Conservation (phyloP, 2,113 vertebrate species). For the Naja naja region DNA sequence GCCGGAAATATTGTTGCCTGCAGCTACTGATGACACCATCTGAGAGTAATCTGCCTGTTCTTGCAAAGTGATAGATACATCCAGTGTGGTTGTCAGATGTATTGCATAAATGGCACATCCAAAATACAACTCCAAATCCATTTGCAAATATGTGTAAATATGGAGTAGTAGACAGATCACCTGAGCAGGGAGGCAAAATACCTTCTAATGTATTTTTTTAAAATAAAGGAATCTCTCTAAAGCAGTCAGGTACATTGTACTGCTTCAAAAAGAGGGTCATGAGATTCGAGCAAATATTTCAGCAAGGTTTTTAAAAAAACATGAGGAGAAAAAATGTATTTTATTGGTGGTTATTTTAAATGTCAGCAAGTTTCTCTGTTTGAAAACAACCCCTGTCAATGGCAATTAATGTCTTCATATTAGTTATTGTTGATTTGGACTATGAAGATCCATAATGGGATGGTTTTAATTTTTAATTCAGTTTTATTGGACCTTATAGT, state of each 20-base stretch:
- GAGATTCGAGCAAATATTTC: background rate
- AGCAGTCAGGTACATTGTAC: background rate
- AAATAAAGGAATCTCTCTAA: background rate
- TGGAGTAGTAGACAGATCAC: background rate
- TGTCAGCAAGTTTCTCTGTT: background rate
- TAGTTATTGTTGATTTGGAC: background rate
- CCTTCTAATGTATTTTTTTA: background rate
- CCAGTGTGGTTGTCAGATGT: background rate
- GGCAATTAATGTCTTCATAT: background rate
- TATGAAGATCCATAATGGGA: conserved; percentile 34
- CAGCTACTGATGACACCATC: background rate
- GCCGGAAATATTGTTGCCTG: background rate
- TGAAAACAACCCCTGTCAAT: background rate
- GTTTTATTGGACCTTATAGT: too few relatives aligned
- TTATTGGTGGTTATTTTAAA: background rate
- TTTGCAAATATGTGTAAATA: background rate
- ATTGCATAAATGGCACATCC: background rate
- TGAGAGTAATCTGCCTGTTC: background rate
- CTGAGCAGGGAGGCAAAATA: background rate
- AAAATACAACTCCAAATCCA: background rate
- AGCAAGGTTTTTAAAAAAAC: background rate
- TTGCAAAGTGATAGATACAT: background rate
- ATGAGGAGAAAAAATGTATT: background rate
- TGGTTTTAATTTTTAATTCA: too few relatives aligned
- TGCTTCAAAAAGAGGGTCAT: background rate